Evolutionary conservation across 2,797 vertebrate species (phyloP).

Genomic region (Ara ararauna): DNA sequence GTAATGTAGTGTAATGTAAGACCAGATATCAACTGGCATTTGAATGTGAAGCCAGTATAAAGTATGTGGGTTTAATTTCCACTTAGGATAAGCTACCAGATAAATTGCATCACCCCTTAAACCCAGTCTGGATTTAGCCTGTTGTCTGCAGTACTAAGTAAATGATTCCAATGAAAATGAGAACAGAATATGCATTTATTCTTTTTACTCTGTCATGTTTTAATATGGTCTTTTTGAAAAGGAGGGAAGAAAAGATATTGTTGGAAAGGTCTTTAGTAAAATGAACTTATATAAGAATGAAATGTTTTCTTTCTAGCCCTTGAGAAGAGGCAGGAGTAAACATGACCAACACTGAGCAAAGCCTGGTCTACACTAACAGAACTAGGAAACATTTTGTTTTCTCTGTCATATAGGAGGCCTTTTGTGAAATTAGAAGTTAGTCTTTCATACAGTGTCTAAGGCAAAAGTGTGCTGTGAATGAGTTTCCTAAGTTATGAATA

Average conservation of each 20-base stretch:
- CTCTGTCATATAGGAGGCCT: neutral
- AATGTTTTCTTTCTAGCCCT: neutral
- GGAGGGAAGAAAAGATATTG: neutral
- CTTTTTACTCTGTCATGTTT: neutral
- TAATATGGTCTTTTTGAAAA: neutral
- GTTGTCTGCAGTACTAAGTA: neutral
- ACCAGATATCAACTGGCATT: neutral
- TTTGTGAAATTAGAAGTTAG: neutral
- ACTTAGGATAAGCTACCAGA: neutral
- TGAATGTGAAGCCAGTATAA: neutral
- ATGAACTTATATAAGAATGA: neutral
- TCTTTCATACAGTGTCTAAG: neutral
- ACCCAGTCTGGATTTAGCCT: neutral
- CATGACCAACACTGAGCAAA: neutral
- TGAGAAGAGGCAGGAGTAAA: neutral
- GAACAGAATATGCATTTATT: neutral
- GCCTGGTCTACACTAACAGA: neutral
- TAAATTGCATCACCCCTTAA: conserved; percentile 1
- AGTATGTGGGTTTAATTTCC: neutral
- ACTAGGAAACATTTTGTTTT: neutral
- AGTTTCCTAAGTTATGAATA: neutral
- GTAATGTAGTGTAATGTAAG: neutral
- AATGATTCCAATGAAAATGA: neutral
- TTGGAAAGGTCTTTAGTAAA: neutral
- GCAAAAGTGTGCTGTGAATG: neutral